phyloP scores from a whole-genome alignment of 2,113 vertebrate genomes.

The Cephalopholis sonnerati region DNA sequence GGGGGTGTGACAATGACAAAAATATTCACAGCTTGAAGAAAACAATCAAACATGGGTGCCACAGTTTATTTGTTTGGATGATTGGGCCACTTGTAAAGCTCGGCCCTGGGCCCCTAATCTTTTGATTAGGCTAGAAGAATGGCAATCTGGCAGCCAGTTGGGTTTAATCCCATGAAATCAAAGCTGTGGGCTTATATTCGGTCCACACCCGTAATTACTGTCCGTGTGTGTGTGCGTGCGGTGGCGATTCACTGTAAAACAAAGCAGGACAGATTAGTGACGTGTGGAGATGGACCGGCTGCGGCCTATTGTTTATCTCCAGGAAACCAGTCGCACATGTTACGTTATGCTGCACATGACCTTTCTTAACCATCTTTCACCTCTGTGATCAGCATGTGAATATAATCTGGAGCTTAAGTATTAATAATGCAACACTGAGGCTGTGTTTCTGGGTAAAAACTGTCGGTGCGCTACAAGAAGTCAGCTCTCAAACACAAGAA shows the following conservation, averaged over 20 bases:
- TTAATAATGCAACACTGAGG: neutral
- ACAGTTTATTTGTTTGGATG: conserved; percentile 21
- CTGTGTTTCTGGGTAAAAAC: neutral
- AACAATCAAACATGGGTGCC: neutral
- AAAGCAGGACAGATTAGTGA: conserved; percentile 58
- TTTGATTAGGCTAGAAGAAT: conserved; percentile 78
- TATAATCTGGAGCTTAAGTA: neutral
- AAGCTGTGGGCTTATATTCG: conserved; percentile 68
- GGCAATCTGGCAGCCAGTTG: conserved; percentile 67
- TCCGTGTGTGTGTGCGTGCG: conserved; percentile 36
- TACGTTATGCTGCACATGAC: neutral
- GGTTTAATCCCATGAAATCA: conserved; percentile 75
- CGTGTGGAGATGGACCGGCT: conserved; percentile 49
- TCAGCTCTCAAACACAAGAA: no score
- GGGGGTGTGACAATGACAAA: neutral
- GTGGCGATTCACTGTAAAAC: conserved; percentile 33
- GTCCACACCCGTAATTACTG: conserved; percentile 64
- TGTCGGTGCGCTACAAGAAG: neutral
- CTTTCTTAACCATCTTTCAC: conserved; percentile 4
- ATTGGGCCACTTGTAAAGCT: conserved; percentile 51
- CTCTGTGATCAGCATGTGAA: neutral
- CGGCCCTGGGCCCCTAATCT: conserved; percentile 69
- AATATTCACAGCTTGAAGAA: neutral
- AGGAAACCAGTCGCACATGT: neutral
- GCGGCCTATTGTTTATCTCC: conserved; percentile 7